These are phyloP conservation scores for Liparis tanakae DNA, from an alignment of 2,797 vertebrate species.

Conservation along the genomic window DNA sequence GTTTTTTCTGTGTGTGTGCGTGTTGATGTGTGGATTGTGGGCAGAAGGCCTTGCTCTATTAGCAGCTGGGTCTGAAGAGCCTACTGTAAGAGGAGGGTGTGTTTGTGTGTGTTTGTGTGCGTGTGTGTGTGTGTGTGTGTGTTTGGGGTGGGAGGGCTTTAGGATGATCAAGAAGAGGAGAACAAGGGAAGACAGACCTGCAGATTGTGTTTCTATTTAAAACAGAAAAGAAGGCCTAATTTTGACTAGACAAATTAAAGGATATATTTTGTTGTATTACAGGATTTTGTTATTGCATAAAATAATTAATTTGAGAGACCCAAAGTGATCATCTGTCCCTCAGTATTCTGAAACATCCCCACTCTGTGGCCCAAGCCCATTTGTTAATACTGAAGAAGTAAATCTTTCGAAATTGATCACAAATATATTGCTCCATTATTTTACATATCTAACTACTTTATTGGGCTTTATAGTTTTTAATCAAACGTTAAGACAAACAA, in stretches of 20 bases:
- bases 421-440: not conserved
- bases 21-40: slow-evolving; percentile 35
- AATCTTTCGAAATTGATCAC: not conserved
- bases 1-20: slow-evolving; percentile 31
- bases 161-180: not conserved
- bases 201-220: not conserved
- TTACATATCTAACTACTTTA: not conserved
- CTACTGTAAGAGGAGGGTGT: slow-evolving; percentile 55
- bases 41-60: slow-evolving; percentile 71
- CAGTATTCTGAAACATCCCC: not conserved
- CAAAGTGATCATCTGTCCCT: not conserved
- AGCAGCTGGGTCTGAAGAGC: slow-evolving; percentile 75
- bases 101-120: slow-evolving; percentile 17
- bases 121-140: slow-evolving; percentile 1
- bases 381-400: not conserved
- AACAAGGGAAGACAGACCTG: slow-evolving; percentile 9
- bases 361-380: not conserved
- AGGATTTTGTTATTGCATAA: not conserved
- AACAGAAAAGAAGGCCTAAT: accelerated
- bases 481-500: not conserved
- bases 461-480: not conserved
- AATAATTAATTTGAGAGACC: not conserved
- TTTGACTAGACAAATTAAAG: not conserved
- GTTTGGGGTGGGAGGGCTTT: not conserved
- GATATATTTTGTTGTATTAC: not conserved